Evolutionary conservation across 2,113 vertebrate species (phyloP).

Genomic region (Chiloscyllium plagiosum): DNA sequence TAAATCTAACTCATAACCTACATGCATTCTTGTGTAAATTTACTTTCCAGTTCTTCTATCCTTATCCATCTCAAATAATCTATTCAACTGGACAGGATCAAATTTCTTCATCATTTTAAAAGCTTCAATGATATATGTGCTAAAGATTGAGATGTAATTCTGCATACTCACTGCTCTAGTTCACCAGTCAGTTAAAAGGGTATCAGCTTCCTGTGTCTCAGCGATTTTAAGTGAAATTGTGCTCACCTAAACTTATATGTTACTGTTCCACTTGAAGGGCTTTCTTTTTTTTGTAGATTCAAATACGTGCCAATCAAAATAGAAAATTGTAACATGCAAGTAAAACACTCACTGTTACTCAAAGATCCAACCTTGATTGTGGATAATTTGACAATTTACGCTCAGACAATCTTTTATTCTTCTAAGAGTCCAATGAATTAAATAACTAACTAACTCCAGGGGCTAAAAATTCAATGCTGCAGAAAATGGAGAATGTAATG

Average conservation of each 20-base stretch:
- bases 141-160: background rate
- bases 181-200: background rate
- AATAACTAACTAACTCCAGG: background rate
- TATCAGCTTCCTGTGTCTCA: background rate
- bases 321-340: background rate
- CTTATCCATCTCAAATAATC: background rate
- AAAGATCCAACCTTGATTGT: background rate
- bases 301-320: background rate
- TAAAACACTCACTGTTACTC: background rate
- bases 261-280: background rate
- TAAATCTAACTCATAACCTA: background rate
- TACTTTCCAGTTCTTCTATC: background rate
- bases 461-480: background rate
- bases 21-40: background rate
- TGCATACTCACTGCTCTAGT: background rate
- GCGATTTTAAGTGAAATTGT: background rate
- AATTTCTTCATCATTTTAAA: background rate
- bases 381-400: background rate
- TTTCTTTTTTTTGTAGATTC: background rate
- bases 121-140: background rate
- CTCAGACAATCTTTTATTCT: background rate
- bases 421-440: background rate
- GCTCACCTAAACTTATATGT: background rate
- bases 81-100: background rate
- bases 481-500: background rate